Base-by-base conservation (phyloP, 2,888 invertebrate genomes). In the Phortica okadai region DNA sequence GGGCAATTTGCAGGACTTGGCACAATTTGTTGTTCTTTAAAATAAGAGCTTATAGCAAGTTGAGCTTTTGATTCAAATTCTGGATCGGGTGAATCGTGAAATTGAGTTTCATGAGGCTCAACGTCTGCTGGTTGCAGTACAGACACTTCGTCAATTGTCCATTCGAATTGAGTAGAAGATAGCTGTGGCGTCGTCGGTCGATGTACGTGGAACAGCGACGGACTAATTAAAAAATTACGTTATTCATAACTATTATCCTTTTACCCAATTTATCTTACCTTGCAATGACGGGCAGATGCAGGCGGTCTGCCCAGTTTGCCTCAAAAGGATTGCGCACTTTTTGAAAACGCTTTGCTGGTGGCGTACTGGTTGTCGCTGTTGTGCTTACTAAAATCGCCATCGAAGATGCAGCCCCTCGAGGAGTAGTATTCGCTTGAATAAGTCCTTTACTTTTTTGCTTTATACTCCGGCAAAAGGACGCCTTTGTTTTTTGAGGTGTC, bases 111-210 rank as follows among this genome's bases (percentile, higher is more conserved):
- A 42, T 93, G 92, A 54, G 92, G 88, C 74, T 91, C 94, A 74
- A 95, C 94, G 83, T 93, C 93, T 0, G 93, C 94, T 10, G 95
- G 95, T 78, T 93, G 92, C 8, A 95, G 90, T 50, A 91, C 91
- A 1, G 95, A 94, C n/a, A 95, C 92, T 80, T 95, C 94, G 56
- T 95, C 94, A 67, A 95, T 94, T n/a, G 93, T 94, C 95, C 95
- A 95, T 76, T 92, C 92, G 84, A 94, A 94, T 76, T 92, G 92
- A n/a, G 91, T 90, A n/a, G 90, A 91, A 6, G 88, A 87, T 21
- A 90, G 78, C 77, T 91, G 90, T 0, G 91, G 91, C 1, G 92
- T 90, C 1, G 82, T 82, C 0, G 91, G 88, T n/a, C 82, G 82
- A 33, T 62, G 16, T 8, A 50, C 50, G 76, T 91, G 90, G 79